Base-by-base conservation (phyloP, 2,797 vertebrate species). In the Rhinella marina region DNA sequence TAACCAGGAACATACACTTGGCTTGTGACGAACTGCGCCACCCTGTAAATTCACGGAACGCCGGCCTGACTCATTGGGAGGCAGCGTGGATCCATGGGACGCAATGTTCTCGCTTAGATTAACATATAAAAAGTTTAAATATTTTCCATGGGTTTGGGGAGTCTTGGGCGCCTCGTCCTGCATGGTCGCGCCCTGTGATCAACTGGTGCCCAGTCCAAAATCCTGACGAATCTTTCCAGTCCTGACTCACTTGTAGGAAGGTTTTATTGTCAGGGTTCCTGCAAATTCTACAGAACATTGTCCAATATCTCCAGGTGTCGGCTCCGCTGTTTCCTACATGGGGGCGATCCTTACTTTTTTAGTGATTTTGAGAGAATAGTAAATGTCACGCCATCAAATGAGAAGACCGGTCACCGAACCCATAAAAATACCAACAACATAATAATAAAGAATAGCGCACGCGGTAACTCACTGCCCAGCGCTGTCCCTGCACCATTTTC, bases 61-160 rank as follows among this genome's bases (percentile, higher is more conserved):
- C 56, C 32, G 8, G 32, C n/a, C 48, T 52, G 62, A 66, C 41
- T 54, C 81, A 68, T 27, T n/a, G n/a, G 80, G 81, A 59, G n/a
- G 79, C 16, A 81, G 27, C 9, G 8, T 11, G 64, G 11, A 21
- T 21, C 59, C 29, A 23, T 1, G 29, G 32, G 19, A 81, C 78
- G 14, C 48, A 52, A 48, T 21, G 59, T 68, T 54, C 81, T 27
- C 62, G 52, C 32, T 14, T 48, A 61, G 6, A 81, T 61, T 81
- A 4, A 81, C 7, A 19, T 41, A 77, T 50, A 77, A 57, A n/a
- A 79, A 81, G 41, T 16, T 82, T 17, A 52, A 27, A 16, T 19
- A 59, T 8, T 82, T 82, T 68, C 61, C 81, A 68, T 50, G 19
- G 56, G 50, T 77, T 77, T 77, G 48, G 50, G 50, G 21, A n/a